Percentiles rank a stretch among this genome's conserved stretches.
These are phyloP conservation scores for Microcebus ravelobensis DNA, from an alignment of 2,113 vertebrate species.

Conservation along the genomic window DNA sequence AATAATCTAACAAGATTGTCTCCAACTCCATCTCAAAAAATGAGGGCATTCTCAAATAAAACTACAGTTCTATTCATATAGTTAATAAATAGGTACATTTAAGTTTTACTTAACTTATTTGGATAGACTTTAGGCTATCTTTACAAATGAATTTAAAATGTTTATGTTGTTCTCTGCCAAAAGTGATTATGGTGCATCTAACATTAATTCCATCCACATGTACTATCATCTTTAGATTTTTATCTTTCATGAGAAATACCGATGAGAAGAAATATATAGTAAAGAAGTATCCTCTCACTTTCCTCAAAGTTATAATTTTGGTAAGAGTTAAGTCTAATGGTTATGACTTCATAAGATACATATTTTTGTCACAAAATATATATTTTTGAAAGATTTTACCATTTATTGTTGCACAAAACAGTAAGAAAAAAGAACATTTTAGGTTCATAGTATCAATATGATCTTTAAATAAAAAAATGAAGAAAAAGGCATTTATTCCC, in stretches of 20 bases:
- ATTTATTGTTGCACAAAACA: not conserved
- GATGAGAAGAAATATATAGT: constrained; percentile 34
- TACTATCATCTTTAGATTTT: constrained; percentile 52
- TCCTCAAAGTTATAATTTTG: constrained; percentile 54
- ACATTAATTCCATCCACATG: not conserved
- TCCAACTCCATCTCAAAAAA: not conserved
- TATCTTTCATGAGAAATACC: not conserved
- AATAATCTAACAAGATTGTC: not conserved
- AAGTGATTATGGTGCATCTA: not conserved
- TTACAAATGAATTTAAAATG: not conserved
- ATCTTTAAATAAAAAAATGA: not conserved
- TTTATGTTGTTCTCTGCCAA: not conserved
- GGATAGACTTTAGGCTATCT: not conserved
- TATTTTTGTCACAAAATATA: not conserved
- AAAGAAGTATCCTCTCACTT: not conserved
- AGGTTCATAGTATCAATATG: not conserved
- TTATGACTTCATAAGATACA: constrained; percentile 24
- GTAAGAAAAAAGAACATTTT: not conserved
- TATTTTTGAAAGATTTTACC: not conserved
- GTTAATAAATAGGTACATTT: not conserved
- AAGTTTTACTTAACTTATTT: not conserved
- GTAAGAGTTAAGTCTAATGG: constrained; percentile 59
- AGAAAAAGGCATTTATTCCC: not conserved
- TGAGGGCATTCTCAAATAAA: not conserved
- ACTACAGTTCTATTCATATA: not conserved